Evolutionary conservation across 2,113 vertebrate genomes (phyloP).

Genomic region (Cervus canadensis): DNA sequence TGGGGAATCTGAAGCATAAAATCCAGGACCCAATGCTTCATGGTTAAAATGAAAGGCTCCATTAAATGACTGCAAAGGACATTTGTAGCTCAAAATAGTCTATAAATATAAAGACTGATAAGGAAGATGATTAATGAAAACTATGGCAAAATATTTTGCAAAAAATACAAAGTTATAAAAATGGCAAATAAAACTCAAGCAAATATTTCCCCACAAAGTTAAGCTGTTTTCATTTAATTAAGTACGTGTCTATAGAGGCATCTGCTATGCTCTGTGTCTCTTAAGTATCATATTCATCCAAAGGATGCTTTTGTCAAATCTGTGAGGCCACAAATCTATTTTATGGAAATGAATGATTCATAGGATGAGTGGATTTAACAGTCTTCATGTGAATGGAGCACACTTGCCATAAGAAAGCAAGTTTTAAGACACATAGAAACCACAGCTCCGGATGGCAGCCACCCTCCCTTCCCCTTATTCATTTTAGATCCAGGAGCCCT

Average conservation of each 20-base stretch:
- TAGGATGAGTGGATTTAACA: background rate
- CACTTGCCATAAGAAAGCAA: background rate
- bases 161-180: constrained; percentile 9
- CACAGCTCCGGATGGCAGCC: background rate
- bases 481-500: background rate
- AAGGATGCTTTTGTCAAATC: background rate
- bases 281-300: background rate
- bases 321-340: background rate
- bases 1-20: background rate
- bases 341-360: constrained; percentile 24
- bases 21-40: background rate
- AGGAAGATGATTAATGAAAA: background rate
- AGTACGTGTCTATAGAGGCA: background rate
- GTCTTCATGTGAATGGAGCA: background rate
- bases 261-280: background rate
- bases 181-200: background rate
- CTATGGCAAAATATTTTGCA: background rate
- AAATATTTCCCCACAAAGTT: background rate
- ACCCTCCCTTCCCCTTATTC: background rate
- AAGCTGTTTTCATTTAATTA: background rate
- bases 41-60: background rate
- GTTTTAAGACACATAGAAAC: background rate
- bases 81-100: background rate
- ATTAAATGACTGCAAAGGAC: background rate
- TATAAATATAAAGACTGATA: background rate